Percentiles rank a stretch among this genome's conserved stretches.
phyloP scores from a whole-genome alignment of 2,113 vertebrate genomes.

The Alaudala cheleensis region DNA sequence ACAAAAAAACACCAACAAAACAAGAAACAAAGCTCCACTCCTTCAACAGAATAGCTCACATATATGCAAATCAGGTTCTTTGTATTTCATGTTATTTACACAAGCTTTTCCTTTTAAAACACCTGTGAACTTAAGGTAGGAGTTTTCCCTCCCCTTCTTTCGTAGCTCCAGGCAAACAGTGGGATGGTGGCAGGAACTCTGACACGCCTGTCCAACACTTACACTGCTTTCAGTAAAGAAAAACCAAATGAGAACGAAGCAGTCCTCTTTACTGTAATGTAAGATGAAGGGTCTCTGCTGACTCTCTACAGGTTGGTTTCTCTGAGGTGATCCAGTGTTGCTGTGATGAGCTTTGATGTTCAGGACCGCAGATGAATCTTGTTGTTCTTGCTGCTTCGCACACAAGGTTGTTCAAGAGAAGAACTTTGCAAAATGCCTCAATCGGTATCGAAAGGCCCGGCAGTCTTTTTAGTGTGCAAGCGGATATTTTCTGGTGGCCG shows the following conservation, averaged over 20 bases:
- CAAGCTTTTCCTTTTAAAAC: background rate
- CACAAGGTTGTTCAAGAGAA: background rate
- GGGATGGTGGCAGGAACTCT: background rate
- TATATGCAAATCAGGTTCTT: background rate
- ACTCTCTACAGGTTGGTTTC: background rate
- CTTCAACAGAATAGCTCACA: background rate
- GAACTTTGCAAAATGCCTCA: background rate
- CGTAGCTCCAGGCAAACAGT: background rate
- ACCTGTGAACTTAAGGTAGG: background rate
- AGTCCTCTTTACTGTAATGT: background rate
- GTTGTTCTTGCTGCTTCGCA: background rate
- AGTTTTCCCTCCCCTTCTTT: background rate
- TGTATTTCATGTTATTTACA: background rate
- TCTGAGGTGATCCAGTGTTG: background rate
- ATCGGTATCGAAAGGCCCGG: background rate
- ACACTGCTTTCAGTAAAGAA: background rate
- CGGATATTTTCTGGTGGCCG: conserved; percentile 80
- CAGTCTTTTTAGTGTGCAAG: conserved; percentile 73
- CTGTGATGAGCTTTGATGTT: background rate
- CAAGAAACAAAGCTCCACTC: background rate
- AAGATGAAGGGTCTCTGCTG: background rate
- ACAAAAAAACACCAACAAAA: background rate
- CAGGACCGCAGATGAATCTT: background rate
- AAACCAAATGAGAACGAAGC: background rate
- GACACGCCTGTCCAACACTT: background rate